Evolutionary conservation across 2,888 invertebrate species (phyloP).

Genomic region (Phytoseiulus persimilis): DNA sequence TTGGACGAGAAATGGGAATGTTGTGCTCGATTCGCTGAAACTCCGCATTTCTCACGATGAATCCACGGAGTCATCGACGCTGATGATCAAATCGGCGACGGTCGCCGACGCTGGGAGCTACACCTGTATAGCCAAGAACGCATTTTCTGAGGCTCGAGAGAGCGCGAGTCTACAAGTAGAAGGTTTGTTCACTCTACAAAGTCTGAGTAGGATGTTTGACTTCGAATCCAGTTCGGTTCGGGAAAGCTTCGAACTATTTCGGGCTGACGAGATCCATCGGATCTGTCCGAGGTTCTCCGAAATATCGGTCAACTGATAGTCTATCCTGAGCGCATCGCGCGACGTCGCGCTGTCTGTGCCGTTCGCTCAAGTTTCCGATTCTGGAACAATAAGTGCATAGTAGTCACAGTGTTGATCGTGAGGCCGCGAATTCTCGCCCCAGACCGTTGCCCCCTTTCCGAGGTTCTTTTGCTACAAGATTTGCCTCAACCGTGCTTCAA

Average conservation of each 20-base stretch:
- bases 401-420: too few relatives aligned
- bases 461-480: neutral
- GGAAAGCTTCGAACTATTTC: too few relatives aligned
- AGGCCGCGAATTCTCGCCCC: too few relatives aligned
- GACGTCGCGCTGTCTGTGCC: too few relatives aligned
- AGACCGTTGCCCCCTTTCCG: neutral
- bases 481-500: neutral
- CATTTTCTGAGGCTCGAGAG: conserved; percentile 10
- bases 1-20: conserved; percentile 1
- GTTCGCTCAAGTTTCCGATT: too few relatives aligned
- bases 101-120: conserved; percentile 22
- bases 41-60: conserved; percentile 17
- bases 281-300: too few relatives aligned
- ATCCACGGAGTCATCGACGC: conserved; percentile 41
- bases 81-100: conserved; percentile 1
- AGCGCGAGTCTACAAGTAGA: neutral
- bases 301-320: too few relatives aligned
- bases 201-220: too few relatives aligned
- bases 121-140: conserved; percentile 25
- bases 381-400: too few relatives aligned
- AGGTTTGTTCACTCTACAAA: neutral
- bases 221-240: too few relatives aligned
- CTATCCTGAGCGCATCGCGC: too few relatives aligned
- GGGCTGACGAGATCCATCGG: too few relatives aligned
- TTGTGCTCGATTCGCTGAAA: neutral